Conservation (phyloP, 2,888 invertebrate species). For the Trypoxylon attenuatum region DNA sequence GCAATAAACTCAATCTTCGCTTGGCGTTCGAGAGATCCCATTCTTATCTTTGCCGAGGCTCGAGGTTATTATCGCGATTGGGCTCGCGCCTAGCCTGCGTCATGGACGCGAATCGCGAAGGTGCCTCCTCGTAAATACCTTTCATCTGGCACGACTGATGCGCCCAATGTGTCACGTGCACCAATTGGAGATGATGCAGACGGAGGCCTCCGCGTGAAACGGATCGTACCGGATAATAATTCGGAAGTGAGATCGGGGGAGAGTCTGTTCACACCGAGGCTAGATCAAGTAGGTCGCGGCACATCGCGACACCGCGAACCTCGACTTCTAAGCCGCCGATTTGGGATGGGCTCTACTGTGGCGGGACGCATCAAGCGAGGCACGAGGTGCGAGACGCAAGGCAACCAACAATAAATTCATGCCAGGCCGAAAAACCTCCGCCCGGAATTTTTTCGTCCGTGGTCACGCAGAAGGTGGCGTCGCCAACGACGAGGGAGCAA, state of each 20-base stretch:
- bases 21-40: constrained; percentile 23
- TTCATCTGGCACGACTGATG: constrained; percentile 8
- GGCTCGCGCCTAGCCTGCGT: constrained; percentile 27
- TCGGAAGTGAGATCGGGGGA: background rate
- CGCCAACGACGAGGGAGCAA: constrained; percentile 64
- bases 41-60: constrained; percentile 42
- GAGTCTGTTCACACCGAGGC: background rate
- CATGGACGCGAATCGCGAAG: constrained; percentile 14
- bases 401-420: constrained; percentile 39
- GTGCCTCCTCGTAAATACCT: constrained; percentile 28
- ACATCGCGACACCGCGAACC: background rate
- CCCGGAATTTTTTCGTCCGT: constrained; percentile 63
- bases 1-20: constrained; percentile 24
- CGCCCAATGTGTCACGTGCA: background rate
- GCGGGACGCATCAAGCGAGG: background rate
- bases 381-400: background rate
- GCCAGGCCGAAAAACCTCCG: constrained; percentile 41
- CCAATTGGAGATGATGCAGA: background rate
- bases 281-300: constrained; percentile 19
- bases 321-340: background rate
- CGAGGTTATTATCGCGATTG: constrained; percentile 38
- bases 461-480: constrained; percentile 63
- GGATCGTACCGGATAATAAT: constrained; percentile 14
- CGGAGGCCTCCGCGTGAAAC: background rate
- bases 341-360: background rate